Conservation (phyloP, 2,888 invertebrate species). For the Patella pellucida region DNA sequence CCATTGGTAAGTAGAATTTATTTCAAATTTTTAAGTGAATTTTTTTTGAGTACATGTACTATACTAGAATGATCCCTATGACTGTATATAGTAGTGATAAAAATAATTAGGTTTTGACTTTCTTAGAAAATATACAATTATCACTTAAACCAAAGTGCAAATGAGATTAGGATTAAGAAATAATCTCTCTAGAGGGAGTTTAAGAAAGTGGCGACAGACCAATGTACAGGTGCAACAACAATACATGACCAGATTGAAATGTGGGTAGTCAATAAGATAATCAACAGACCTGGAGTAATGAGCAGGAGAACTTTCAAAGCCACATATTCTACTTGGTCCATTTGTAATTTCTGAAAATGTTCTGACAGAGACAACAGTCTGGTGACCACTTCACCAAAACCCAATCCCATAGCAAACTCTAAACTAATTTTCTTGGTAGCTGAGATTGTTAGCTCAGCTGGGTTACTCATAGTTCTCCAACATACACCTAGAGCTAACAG, state of each 20-base stretch:
- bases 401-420: slow-evolving; percentile 76
- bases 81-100: no score
- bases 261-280: background rate
- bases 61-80: no score
- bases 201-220: no score
- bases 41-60: no score
- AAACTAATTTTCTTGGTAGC: slow-evolving; percentile 73
- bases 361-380: slow-evolving; percentile 95
- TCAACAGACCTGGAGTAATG: slow-evolving; percentile 84
- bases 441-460: slow-evolving; percentile 73
- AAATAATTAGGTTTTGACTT: no score
- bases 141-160: no score
- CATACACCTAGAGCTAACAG: slow-evolving; percentile 67
- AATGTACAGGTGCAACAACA: no score
- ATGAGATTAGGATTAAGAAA: no score
- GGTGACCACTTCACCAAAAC: slow-evolving; percentile 88
- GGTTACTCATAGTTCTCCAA: slow-evolving; percentile 91
- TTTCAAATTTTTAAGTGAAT: no score
- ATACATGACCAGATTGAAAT: background rate
- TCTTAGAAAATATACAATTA: no score
- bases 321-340: slow-evolving; percentile 96
- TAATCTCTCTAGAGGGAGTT: no score
- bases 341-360: slow-evolving; percentile 87
- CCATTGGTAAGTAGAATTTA: no score
- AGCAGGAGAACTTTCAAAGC: slow-evolving; percentile 95